Evolutionary conservation across 2,113 vertebrate genomes (phyloP).

Genomic region (Apeltes quadracus): DNA sequence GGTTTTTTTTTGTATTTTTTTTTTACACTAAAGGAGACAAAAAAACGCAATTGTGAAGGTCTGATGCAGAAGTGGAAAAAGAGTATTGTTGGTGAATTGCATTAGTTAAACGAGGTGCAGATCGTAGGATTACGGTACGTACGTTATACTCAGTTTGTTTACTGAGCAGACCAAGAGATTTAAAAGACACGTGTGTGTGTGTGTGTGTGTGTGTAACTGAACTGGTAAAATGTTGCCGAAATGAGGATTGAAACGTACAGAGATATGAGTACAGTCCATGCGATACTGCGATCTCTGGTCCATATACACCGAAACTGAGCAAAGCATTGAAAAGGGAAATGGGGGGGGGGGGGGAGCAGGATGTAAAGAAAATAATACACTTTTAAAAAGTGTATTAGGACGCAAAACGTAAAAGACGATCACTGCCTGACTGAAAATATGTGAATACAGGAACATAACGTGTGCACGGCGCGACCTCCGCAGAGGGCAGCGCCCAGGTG

Average conservation of each 20-base stretch:
- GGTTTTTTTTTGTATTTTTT: no score
- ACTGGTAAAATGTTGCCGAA: not conserved
- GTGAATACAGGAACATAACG: not conserved
- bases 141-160: not conserved
- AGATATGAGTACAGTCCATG: constrained; percentile 17
- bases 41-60: not conserved
- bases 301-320: not conserved
- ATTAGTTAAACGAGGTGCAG: constrained; percentile 1
- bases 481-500: constrained; percentile 66
- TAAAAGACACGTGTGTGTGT: not conserved
- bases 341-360: not conserved
- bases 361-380: not conserved
- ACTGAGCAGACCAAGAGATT: not conserved
- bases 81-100: not conserved
- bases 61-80: not conserved
- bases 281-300: constrained; percentile 22
- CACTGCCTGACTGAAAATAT: no score
- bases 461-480: constrained; percentile 35
- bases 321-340: not conserved
- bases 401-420: not conserved
- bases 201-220: not conserved
- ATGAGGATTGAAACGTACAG: not conserved
- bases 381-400: not conserved
- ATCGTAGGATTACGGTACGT: not conserved
- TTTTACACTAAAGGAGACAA: constrained; percentile 5